Evolutionary conservation across 2,797 vertebrate genomes (phyloP), one percentile per base, ranked within the genome.

Genomic region (Pygocentrus nattereri): DNA sequence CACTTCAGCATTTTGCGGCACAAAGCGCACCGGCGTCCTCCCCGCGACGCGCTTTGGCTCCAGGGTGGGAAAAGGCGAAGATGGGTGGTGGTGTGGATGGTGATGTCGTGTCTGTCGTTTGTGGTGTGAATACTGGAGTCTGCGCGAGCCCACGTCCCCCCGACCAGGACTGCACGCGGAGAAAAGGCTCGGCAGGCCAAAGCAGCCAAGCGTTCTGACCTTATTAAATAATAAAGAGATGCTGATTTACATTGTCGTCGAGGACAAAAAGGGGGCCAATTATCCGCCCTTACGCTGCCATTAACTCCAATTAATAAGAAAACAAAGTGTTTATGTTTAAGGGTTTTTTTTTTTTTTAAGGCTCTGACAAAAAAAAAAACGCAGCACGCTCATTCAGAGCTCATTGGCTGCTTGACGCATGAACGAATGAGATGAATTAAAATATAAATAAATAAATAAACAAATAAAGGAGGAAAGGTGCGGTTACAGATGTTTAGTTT

Each of bases 171-270:
- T 44, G 58, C 12, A 12, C 58, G 58, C 11, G 58, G 58, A 27
- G 2, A 4, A 59, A 25, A 59, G 12, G 8, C 11, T 13, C 12
- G 11, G 23, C 23, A 59, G 94, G 92, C 94, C 95, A 94, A 94
- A 95, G 93, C 95, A 95, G 94, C 92, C 93, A 96, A 97, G 96
- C 95, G 94, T 96, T 96, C n/a, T 96, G 96, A 96, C 95, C 93
- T 96, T 97, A 96, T 97, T 97, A 96, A 97, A 97, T 96, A 95
- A 97, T 97, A 97, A 97, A 96, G 96, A 96, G 94, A 96, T 95
- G 95, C 94, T 95, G 95, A 95, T 96, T 96, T 96, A 95, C 95
- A 95, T 95, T 96, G 95, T 96, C 95, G 94, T 89, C 88, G 85
- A 85, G 92, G 11, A 18, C 34, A 77, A 61, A 92, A 94, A 96